phyloP scores from a whole-genome alignment of 2,113 vertebrate species.

The Eudyptes chrysolophus region DNA sequence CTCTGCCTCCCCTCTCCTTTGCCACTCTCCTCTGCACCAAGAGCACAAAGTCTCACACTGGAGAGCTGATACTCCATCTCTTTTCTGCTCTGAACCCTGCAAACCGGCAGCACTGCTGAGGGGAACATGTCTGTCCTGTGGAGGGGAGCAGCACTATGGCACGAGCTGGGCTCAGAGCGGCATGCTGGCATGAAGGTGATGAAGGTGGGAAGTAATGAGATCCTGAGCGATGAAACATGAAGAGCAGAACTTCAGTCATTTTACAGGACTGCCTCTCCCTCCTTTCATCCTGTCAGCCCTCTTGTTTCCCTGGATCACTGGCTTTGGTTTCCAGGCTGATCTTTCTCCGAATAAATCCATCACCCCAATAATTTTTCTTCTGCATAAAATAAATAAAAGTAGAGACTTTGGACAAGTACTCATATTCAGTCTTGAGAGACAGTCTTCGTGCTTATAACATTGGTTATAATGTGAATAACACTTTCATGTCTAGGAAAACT shows the following conservation, averaged over 20 bases:
- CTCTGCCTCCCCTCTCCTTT: not conserved
- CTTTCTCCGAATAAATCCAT: not conserved
- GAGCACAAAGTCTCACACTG: not conserved
- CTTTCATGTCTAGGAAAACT: not conserved
- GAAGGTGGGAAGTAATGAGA: not conserved
- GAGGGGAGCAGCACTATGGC: not conserved
- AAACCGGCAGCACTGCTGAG: accelerated
- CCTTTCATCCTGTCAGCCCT: not conserved
- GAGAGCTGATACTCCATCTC: not conserved
- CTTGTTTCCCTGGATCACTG: not conserved
- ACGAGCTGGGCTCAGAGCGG: not conserved
- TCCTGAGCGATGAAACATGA: not conserved
- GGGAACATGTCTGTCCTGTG: not conserved
- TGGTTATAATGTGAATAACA: not conserved
- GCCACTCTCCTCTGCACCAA: not conserved
- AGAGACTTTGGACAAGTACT: not conserved
- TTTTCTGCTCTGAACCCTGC: not conserved
- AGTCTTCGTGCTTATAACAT: not conserved
- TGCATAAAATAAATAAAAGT: not conserved
- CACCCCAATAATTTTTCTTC: not conserved
- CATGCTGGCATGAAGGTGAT: accelerated
- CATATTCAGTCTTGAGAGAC: not conserved
- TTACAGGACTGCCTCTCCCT: not conserved
- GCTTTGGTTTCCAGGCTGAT: not conserved
- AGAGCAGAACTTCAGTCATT: not conserved